Evolutionary conservation across 2,888 invertebrate genomes (phyloP).

Genomic region (Urechis unicinctus): DNA sequence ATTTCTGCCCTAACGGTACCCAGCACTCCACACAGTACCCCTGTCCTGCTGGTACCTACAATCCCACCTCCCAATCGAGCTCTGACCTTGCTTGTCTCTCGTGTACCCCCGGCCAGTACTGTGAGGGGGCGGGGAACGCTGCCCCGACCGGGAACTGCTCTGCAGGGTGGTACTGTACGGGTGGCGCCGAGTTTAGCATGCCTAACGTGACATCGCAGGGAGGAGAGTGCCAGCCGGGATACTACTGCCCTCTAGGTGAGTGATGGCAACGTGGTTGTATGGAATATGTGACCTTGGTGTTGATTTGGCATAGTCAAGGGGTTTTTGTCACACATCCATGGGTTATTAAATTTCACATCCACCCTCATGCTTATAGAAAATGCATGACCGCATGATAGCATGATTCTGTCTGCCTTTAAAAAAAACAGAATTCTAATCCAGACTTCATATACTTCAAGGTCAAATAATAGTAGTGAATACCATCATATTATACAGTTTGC

Average conservation of each 20-base stretch:
- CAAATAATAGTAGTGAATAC: too few species aligned
- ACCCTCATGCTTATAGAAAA: too few species aligned
- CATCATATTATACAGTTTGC: too few species aligned
- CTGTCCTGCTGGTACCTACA: slow-evolving; percentile 41
- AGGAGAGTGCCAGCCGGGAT: slow-evolving; percentile 35
- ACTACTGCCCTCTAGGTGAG: slow-evolving; percentile 42
- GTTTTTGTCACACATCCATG: too few species aligned
- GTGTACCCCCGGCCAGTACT: slow-evolving; percentile 42
- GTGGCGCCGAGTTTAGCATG: slow-evolving; percentile 22
- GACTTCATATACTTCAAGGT: too few species aligned
- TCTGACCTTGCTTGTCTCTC: slow-evolving; percentile 27
- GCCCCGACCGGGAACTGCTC: slow-evolving; percentile 37
- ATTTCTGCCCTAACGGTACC: slow-evolving; percentile 43
- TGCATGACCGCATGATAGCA: too few species aligned
- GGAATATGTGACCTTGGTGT: too few species aligned
- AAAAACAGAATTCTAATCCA: too few species aligned
- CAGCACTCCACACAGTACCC: slow-evolving; percentile 29
- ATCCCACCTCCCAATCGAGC: slow-evolving; percentile 25
- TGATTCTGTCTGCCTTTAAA: too few species aligned
- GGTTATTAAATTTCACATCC: too few species aligned
- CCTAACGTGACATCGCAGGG: slow-evolving; percentile 35
- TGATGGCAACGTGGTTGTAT: too few species aligned
- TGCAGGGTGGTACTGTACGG: slow-evolving; percentile 40
- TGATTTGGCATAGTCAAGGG: too few species aligned
- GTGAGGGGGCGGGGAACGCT: slow-evolving; percentile 37